Evolutionary conservation across 2,113 vertebrate genomes (phyloP).

Genomic region (Grallaria varia): DNA sequence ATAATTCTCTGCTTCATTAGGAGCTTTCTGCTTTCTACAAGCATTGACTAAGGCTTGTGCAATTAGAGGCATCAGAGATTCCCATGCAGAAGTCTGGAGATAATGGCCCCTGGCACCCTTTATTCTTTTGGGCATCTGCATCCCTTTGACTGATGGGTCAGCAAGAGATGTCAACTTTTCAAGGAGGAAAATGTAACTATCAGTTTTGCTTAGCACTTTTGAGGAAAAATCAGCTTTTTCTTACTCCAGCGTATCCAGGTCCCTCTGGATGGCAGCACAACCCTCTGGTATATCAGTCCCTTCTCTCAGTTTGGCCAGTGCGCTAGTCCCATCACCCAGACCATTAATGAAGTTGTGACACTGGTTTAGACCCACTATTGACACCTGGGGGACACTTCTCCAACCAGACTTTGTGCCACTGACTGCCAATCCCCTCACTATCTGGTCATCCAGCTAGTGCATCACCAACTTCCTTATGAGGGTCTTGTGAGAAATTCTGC

Average conservation of each 20-base stretch:
- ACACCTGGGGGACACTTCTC: neutral
- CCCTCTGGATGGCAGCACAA: accelerated
- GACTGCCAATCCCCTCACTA: neutral
- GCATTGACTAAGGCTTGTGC: neutral
- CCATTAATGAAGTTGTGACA: neutral
- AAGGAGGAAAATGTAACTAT: neutral
- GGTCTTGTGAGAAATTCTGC: neutral
- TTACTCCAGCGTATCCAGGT: neutral
- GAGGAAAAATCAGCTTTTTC: neutral
- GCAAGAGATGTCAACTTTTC: neutral
- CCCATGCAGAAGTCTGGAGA: neutral
- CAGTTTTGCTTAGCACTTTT: neutral
- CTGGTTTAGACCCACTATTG: neutral
- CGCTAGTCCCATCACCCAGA: neutral
- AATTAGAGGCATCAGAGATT: neutral
- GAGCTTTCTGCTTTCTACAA: neutral
- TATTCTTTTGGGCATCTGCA: neutral
- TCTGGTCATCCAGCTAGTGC: neutral
- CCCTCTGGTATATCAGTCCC: accelerated
- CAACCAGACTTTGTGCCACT: neutral
- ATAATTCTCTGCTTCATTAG: neutral
- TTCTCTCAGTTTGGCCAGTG: neutral
- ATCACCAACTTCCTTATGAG: neutral
- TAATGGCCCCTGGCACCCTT: neutral
- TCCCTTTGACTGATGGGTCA: neutral